Evolutionary conservation across 2,113 vertebrate genomes (phyloP).

Genomic region (Pseudorhombus dupliciocellatus): DNA sequence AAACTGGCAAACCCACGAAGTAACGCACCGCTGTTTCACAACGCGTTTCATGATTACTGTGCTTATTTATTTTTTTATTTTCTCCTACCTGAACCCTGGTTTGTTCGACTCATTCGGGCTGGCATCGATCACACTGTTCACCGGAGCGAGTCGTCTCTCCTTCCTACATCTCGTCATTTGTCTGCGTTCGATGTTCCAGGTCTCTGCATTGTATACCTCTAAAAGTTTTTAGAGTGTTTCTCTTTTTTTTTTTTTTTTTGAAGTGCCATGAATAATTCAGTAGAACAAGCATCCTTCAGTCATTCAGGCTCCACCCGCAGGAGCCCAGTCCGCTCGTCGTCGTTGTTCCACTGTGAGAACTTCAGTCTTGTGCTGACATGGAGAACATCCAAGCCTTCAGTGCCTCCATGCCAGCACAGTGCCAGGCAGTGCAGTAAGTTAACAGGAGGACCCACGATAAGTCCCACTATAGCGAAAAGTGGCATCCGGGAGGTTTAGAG

Average conservation of each 20-base stretch:
- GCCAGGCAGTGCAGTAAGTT: constrained; percentile 75
- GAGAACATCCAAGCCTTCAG: constrained; percentile 85
- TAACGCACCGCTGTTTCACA: constrained; percentile 50
- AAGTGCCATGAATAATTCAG: constrained; percentile 76
- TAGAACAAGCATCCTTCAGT: constrained; percentile 79
- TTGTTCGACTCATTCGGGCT: constrained; percentile 47
- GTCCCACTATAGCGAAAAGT: constrained; percentile 84
- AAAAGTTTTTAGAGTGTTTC: constrained; percentile 64
- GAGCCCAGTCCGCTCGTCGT: constrained; percentile 43
- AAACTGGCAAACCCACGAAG: constrained; percentile 56
- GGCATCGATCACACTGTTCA: constrained; percentile 37
- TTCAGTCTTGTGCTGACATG: constrained; percentile 74
- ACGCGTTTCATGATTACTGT: constrained; percentile 58
- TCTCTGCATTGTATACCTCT: constrained; percentile 73
- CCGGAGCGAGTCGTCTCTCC: constrained; percentile 43
- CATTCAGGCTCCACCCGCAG: constrained; percentile 65
- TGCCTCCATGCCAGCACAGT: constrained; percentile 80
- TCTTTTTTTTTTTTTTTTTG: constrained; percentile 38
- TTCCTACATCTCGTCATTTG: constrained; percentile 52
- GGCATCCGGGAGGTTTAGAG: constrained; percentile 65
- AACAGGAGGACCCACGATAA: constrained; percentile 74
- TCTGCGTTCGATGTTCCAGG: constrained; percentile 56
- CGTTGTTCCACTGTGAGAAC: constrained; percentile 54
- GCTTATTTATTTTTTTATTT: too few species aligned
- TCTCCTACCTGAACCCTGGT: constrained; percentile 52